Conservation (phyloP, 2,797 vertebrate species). For the Micrastur ruficollis region DNA sequence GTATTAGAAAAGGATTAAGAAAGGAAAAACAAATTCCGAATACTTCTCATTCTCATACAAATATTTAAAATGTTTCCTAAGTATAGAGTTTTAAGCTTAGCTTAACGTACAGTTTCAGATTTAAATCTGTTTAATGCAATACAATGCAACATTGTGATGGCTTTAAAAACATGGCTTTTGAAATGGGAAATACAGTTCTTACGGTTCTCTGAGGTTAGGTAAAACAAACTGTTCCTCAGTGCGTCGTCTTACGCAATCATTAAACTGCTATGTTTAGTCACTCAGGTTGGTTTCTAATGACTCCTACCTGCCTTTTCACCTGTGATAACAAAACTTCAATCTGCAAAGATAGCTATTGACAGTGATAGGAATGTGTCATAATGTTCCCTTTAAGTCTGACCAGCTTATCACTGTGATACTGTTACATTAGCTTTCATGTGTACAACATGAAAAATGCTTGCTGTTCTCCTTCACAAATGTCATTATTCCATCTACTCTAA, state of each 20-base stretch:
- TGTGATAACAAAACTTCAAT: not conserved
- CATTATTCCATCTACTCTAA: constrained; percentile 15
- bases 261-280: not conserved
- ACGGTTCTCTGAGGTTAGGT: not conserved
- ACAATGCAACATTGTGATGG: not conserved
- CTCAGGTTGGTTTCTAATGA: not conserved
- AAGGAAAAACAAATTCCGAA: not conserved
- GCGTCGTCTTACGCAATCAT: not conserved
- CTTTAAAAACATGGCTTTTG: not conserved
- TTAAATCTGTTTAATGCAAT: not conserved
- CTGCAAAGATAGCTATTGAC: not conserved
- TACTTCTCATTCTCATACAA: not conserved
- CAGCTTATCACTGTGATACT: not conserved
- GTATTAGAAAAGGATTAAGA: not conserved
- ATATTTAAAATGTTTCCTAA: not conserved
- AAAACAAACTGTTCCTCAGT: not conserved
- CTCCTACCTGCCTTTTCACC: not conserved
- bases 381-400: not conserved
- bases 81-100: not conserved
- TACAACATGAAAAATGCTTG: not conserved
- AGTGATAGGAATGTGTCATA: not conserved
- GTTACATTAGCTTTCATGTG: not conserved
- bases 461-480: constrained; percentile 51
- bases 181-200: not conserved
- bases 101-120: not conserved